These are phyloP conservation scores for Hyppa rectilinea DNA, from an alignment of 2,888 invertebrate genomes.

Conservation along the genomic window DNA sequence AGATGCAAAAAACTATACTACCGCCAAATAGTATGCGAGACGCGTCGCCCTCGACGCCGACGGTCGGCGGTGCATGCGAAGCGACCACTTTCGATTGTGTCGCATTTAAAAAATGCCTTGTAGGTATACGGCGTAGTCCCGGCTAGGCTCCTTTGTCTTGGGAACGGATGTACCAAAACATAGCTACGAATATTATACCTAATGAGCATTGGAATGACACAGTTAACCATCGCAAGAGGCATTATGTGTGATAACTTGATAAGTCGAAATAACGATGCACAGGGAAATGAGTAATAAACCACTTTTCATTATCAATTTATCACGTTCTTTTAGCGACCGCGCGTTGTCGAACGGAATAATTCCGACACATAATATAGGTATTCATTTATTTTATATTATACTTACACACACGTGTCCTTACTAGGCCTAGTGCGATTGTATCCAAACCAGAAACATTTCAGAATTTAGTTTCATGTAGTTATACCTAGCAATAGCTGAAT, in stretches of 20 bases:
- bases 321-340: constrained; percentile 37
- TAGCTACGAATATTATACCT: constrained; percentile 69
- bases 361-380: constrained; percentile 7
- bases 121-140: constrained; percentile 68
- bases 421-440: neutral
- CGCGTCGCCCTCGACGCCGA: constrained; percentile 73
- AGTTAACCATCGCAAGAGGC: constrained; percentile 31
- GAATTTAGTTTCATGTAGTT: neutral
- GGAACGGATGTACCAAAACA: constrained; percentile 69
- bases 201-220: constrained; percentile 55
- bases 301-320: constrained; percentile 54
- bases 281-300: constrained; percentile 58
- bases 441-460: constrained; percentile 3
- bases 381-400: constrained; percentile 3
- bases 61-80: constrained; percentile 82
- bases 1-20: constrained; percentile 84
- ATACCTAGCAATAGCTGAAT: constrained; percentile 4
- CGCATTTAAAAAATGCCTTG: constrained; percentile 76
- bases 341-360: constrained; percentile 25
- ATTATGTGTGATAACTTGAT: constrained; percentile 57
- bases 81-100: constrained; percentile 86
- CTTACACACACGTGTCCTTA: neutral
- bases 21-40: constrained; percentile 74
- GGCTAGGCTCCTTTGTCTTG: constrained; percentile 75
- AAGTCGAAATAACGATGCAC: constrained; percentile 46